A percentile compares a stretch with the other conserved stretches of the same genome.
Evolutionary conservation across 2,888 invertebrate species (phyloP).

Genomic region (Stenichneumon culpator): DNA sequence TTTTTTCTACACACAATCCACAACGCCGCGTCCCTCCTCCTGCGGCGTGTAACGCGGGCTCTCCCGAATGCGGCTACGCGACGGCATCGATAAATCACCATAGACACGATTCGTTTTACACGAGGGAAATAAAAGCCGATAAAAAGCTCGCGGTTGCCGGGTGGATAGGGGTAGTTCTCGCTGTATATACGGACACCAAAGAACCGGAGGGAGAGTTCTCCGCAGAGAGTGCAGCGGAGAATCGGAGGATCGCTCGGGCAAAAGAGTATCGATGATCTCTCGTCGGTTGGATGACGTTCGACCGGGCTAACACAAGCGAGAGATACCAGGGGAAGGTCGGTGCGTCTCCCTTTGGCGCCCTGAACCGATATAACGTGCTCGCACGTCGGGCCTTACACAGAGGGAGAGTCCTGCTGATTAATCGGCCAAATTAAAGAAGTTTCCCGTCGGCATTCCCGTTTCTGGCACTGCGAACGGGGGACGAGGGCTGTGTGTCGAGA

Average conservation of each 20-base stretch:
- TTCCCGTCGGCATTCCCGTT: slow-evolving; percentile 76
- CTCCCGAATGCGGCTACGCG: slow-evolving; percentile 41
- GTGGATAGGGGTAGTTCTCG: not conserved
- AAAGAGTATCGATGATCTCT: slow-evolving; percentile 2
- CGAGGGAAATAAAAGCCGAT: slow-evolving; percentile 66
- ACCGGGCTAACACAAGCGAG: not conserved
- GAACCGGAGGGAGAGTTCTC: not conserved
- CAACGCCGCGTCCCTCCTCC: slow-evolving; percentile 39
- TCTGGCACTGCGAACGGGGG: slow-evolving; percentile 28
- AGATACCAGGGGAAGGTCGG: not conserved
- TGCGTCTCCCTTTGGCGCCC: not conserved
- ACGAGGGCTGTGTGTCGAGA: slow-evolving; percentile 18
- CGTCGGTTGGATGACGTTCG: slow-evolving; percentile 29
- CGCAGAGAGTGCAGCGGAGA: slow-evolving; percentile 8
- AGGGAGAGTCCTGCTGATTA: slow-evolving; percentile 72
- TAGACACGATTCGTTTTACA: slow-evolving; percentile 66
- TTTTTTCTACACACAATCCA: slow-evolving; percentile 51
- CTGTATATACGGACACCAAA: not conserved
- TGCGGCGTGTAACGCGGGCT: slow-evolving; percentile 27
- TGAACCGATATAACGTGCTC: slow-evolving; percentile 26
- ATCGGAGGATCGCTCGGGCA: slow-evolving; percentile 21
- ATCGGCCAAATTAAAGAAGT: slow-evolving; percentile 81
- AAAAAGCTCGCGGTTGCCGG: slow-evolving; percentile 66
- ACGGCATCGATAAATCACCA: slow-evolving; percentile 67
- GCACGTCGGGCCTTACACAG: slow-evolving; percentile 31